Evolutionary conservation across 2,113 vertebrate genomes (phyloP), one percentile per base, ranked within the genome.

Genomic region (Notiomystis cincta): DNA sequence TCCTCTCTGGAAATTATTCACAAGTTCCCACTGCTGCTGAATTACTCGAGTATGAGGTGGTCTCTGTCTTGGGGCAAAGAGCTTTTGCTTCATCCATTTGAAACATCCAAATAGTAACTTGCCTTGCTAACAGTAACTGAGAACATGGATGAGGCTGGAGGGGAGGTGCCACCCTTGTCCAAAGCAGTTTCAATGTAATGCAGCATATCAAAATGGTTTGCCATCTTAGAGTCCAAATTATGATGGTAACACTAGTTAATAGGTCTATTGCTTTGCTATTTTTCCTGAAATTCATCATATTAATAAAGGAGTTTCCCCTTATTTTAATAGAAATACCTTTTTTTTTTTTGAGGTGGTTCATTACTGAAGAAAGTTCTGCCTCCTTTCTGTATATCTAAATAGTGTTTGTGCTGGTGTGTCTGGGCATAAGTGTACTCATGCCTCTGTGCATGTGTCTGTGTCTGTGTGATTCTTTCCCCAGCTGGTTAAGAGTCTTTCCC

Each of bases 141-240:
- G 31, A 30, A 6, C 7, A 25, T 67, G 24, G 23, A 7, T 51
- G 30, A 25, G 23, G 7, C 9, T 14, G 13, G 24, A 4, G 5
- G 7, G 6, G 2, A 60, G 18, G 33, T 53, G 21, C n/a, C 15
- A 30, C 1, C 2, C 24, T 45, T 3, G 2, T n/a, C 30, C 31
- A 40, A 58, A 76, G 22, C 37, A 42, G n/a, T 89, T 67, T 22
- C 72, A 60, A 38, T 82, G 2, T 31, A 62, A 50, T 33, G 27
- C 81, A 79, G 30, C 3, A 8, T 8, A 21, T 33, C n/a, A 25
- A 47, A 72, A 25, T 61, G 7, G 1, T 66, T 93, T 67, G 13
- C 30, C 15, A 10, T 45, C 22, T 47, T 22, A 23, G 9, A 61
- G 30, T 42, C 24, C 6, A 15, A 42, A 28, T 40, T 40, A 17